Conservation (phyloP, 92 coral and sea anemone species). For the Phymanthus crucifer region DNA sequence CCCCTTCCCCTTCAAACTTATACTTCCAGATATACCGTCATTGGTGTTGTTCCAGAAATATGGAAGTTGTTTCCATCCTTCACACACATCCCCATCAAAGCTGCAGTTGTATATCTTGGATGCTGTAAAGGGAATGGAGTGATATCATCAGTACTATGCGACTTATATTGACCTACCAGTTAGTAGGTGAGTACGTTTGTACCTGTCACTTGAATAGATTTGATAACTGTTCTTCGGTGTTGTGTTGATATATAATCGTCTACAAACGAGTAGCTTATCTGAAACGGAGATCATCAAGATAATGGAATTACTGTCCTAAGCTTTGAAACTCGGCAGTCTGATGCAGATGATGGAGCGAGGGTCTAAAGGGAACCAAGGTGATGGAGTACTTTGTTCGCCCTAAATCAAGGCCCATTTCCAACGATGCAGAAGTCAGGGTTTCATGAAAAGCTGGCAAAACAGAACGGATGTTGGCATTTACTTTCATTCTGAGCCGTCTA, state of each 20-base stretch:
- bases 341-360: no score
- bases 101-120: neutral
- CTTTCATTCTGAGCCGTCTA: no score
- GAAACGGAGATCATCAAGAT: neutral
- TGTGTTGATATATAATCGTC: conserved; percentile 4
- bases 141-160: neutral
- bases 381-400: no score
- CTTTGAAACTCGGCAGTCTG: neutral
- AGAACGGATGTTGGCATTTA: no score
- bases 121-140: neutral
- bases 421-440: no score
- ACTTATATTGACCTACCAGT: neutral
- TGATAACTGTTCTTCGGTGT: neutral
- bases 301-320: neutral
- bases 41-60: neutral
- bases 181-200: neutral
- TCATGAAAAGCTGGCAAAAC: no score
- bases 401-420: no score
- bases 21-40: neutral
- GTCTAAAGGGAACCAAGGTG: no score
- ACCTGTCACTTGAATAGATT: conserved; percentile 2
- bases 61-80: neutral
- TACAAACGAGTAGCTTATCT: conserved; percentile 17
- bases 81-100: neutral
- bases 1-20: no score